phyloP scores from a whole-genome alignment of 2,113 vertebrate species.

The Trachemys scripta region DNA sequence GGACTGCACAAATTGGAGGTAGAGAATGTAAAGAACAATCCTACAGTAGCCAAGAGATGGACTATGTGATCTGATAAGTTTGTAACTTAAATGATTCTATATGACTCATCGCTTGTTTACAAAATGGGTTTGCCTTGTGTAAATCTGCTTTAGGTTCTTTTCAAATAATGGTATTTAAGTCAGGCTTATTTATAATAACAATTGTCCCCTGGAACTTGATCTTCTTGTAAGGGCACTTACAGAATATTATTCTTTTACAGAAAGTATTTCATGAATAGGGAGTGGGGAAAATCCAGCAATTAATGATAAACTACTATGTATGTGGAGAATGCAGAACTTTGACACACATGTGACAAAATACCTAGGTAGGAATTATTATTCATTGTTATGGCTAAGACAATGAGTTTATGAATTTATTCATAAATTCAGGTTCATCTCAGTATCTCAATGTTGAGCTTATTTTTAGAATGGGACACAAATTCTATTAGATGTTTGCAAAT shows the following conservation, averaged over 20 bases:
- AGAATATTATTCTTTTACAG: not conserved
- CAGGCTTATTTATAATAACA: not conserved
- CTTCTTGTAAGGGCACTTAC: not conserved
- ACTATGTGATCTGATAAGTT: slow-evolving; percentile 10
- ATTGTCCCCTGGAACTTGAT: not conserved
- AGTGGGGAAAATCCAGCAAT: not conserved
- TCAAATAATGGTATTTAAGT: not conserved
- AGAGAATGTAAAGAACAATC: not conserved
- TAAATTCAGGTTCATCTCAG: not conserved
- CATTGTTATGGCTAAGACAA: not conserved
- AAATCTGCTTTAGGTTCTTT: not conserved
- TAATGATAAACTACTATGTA: not conserved
- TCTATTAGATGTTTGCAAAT: not conserved
- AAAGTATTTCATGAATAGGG: not conserved
- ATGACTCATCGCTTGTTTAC: slow-evolving; percentile 27
- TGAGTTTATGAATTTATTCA: not conserved
- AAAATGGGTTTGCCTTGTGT: not conserved
- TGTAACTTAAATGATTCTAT: not conserved
- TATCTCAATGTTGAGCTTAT: not conserved
- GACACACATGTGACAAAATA: not conserved
- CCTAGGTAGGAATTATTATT: not conserved
- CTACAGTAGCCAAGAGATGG: not conserved
- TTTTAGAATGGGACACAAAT: not conserved
- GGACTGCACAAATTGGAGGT: not conserved
- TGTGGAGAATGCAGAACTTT: not conserved